Base-by-base conservation (phyloP, 2,888 invertebrate genomes). In the Euplagia quadripunctaria region DNA sequence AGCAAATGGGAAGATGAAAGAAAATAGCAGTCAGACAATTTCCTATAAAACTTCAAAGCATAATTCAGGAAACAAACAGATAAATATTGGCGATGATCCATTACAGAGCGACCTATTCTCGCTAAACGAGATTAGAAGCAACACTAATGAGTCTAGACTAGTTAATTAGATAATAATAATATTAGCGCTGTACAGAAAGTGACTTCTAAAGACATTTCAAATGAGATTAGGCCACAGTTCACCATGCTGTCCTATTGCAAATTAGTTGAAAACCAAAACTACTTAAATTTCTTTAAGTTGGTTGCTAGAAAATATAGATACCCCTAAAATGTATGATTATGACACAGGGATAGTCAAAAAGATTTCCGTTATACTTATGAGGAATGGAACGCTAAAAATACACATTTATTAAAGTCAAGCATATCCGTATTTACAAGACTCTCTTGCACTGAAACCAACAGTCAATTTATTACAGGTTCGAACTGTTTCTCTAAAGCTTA, bases 1-100 rank as follows among this genome's bases (percentile, higher is more conserved):
- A 16, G 31, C 20, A 49, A 46, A 65, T 14, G 20, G 7, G 9
- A 4, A 66, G 31, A 49, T 17, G 14, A 51, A 77, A 83, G 75
- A 74, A 78, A 80, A 84, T 82, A 83, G 81, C 76, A 79, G 16
- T 4, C 80, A 80, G 78, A 87, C 79, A 71, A 80, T 81, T 87
- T 88, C 87, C 87, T 86, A 85, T 77, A 70, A 71, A 66, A 86
- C 85, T 84, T 88, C 87, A 88, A 89, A n/a, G 82, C 74, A 73
- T 74, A 41, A 70, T 71, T 81, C 71, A 72, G 77, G 68, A 61
- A 64, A 71, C 71, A 52, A 46, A 41, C 31, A 70, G 72, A 70
- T 74, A 75, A 70, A 70, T 78, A 77, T 87, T 88, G 89, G 89
- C 89, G 74, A 31, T 64, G 77, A 80, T 86, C 88, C 89, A 88